Base-by-base conservation (phyloP, 2,113 vertebrate genomes). In the Callorhinus ursinus region DNA sequence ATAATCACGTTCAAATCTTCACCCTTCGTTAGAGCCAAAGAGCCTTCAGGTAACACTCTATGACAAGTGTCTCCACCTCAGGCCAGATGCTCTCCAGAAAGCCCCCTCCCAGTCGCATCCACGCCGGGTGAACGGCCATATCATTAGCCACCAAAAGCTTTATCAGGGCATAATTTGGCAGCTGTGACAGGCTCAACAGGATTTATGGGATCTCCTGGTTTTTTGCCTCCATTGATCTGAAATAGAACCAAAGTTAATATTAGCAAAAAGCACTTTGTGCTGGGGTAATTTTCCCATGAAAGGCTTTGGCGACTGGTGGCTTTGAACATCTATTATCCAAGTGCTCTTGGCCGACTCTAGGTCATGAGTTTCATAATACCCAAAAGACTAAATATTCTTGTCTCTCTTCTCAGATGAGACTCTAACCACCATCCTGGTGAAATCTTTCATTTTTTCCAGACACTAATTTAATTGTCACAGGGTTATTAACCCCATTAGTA, bases 211-310 rank as follows among this genome's bases (percentile, higher is more conserved):
- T 95, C 96, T 95, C 96, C 95, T 84, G 92, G 94, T 93, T 98
- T 98, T 77, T 97, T 96, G 94, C 90, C 85, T 97, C 97, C 93
- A 94, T 86, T 92, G 97, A 96, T 95, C 96, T 95, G 96, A 77
- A 84, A 93, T 93, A 95, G 97, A 97, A 94, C 95, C 94, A 65
- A 98, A 98, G 98, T 98, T 98, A 98, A 97, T 95, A 98, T 97
- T 96, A 97, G 95, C 92, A 96, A 98, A 97, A 97, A n/a, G 22
- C 81, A 71, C 46, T 86, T 65, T 19, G 24, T 0, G 22, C 16
- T 15, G 18, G 89, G 87, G 65, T 81, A 92, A 77, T 97, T 93
- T 97, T 86, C 96, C 93, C 88, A 28, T 0, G 0, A 61, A 90
- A 92, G 92, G 76, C 42, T 13, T 0, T 1, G 1, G 74, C 18